Conservation (phyloP, 2,113 vertebrate species). For the Spermophilus dauricus region DNA sequence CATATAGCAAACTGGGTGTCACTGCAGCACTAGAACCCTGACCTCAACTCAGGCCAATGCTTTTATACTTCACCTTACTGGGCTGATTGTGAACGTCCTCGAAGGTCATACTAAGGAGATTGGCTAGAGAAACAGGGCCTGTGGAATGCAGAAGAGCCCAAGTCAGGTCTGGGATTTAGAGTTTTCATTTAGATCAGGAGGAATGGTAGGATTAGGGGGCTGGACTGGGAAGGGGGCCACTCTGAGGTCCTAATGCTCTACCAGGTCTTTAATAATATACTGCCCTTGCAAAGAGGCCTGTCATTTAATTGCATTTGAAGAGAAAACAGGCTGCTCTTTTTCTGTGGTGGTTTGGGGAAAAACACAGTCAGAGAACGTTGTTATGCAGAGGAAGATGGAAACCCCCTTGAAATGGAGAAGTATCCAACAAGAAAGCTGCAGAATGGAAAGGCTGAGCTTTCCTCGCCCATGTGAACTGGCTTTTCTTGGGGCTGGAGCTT, state of each 20-base stretch:
- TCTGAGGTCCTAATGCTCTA: not conserved
- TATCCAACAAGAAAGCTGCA: not conserved
- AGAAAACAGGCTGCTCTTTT: not conserved
- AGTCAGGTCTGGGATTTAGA: not conserved
- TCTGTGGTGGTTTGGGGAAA: not conserved
- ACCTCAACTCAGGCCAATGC: not conserved
- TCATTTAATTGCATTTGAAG: not conserved
- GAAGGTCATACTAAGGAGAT: not conserved
- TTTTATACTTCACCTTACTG: not conserved
- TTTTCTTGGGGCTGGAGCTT: not conserved
- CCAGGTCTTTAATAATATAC: not conserved
- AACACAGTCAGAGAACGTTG: not conserved
- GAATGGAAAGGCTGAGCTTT: not conserved
- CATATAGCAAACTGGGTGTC: not conserved
- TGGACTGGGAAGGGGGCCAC: not conserved
- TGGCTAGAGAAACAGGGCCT: not conserved
- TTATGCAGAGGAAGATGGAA: conserved; percentile 42
- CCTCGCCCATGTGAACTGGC: not conserved
- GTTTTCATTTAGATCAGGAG: not conserved
- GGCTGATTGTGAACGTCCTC: not conserved
- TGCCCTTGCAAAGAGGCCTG: not conserved
- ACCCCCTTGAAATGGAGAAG: conserved; percentile 45
- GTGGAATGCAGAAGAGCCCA: not conserved
- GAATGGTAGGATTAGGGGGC: not conserved
- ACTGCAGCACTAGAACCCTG: not conserved